A percentile compares a stretch with the other conserved stretches of the same genome.
Conservation (phyloP, 2,113 vertebrate species). For the Gavialis gangeticus region DNA sequence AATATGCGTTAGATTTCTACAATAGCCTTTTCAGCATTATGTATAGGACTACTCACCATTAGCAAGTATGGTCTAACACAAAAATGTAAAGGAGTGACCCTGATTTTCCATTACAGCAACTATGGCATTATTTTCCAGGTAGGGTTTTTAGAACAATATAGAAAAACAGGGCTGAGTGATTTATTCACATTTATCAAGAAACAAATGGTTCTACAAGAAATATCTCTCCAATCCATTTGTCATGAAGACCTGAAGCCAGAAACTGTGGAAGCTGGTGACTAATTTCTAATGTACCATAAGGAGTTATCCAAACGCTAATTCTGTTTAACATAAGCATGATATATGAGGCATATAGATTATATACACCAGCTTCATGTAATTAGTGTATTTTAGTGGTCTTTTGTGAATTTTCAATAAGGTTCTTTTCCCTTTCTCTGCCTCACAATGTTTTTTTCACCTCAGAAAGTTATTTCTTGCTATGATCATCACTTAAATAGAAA, state of each 20-base stretch:
- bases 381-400: neutral
- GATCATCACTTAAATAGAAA: neutral
- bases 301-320: neutral
- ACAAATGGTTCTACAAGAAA: conserved; percentile 13
- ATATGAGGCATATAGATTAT: neutral
- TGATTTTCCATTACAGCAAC: conserved; percentile 11
- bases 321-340: neutral
- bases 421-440: neutral
- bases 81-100: neutral
- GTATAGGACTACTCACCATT: neutral
- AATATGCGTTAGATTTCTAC: neutral
- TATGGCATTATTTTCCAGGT: neutral
- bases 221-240: neutral
- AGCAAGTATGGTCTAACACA: neutral
- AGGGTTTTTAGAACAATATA: neutral
- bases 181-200: neutral
- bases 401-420: neutral
- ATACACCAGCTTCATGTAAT: neutral
- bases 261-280: neutral
- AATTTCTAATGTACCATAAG: neutral
- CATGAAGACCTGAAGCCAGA: conserved; percentile 22
- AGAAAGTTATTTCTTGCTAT: neutral
- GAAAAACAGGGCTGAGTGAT: neutral
- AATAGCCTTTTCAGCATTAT: neutral
- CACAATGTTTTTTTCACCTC: neutral